phyloP scores from a whole-genome alignment of 2,113 vertebrate species.

The Anser brachyrhynchus region DNA sequence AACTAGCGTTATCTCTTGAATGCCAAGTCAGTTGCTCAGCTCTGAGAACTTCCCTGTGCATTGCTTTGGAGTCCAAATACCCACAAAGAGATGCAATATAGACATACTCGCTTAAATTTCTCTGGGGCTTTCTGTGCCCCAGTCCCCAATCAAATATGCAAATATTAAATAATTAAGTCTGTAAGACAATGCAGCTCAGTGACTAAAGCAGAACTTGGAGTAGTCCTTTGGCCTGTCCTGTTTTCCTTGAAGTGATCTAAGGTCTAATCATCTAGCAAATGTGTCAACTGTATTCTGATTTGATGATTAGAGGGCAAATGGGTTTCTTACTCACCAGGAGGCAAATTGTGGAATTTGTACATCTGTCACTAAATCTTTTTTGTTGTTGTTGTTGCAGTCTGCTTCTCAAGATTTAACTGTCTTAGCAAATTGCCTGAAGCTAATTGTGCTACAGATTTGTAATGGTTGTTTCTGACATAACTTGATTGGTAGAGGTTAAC shows the following conservation, averaged over 20 bases:
- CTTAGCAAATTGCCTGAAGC: background rate
- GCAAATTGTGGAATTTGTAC: background rate
- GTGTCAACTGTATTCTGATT: background rate
- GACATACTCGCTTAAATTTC: background rate
- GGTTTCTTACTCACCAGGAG: background rate
- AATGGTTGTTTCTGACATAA: background rate
- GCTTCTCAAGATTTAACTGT: background rate
- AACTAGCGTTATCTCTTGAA: background rate
- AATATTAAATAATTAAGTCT: background rate
- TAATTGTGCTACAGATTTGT: background rate
- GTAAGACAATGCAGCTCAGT: background rate
- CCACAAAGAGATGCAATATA: background rate
- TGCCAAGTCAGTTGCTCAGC: background rate
- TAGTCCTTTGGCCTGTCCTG: background rate
- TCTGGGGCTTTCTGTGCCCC: background rate
- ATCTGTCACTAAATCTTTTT: background rate
- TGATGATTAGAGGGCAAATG: background rate
- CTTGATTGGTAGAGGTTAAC: background rate
- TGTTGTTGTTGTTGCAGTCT: background rate
- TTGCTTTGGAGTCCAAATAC: background rate
- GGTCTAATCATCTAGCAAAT: background rate
- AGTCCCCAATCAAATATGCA: background rate
- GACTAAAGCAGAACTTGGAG: background rate
- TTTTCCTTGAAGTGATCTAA: background rate
- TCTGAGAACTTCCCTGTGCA: background rate